Evolutionary conservation across 1,140 invertebrate genomes (phyloP), one percentile per base, ranked within the genome.

Genomic region (Stegodyphus dumicola): DNA sequence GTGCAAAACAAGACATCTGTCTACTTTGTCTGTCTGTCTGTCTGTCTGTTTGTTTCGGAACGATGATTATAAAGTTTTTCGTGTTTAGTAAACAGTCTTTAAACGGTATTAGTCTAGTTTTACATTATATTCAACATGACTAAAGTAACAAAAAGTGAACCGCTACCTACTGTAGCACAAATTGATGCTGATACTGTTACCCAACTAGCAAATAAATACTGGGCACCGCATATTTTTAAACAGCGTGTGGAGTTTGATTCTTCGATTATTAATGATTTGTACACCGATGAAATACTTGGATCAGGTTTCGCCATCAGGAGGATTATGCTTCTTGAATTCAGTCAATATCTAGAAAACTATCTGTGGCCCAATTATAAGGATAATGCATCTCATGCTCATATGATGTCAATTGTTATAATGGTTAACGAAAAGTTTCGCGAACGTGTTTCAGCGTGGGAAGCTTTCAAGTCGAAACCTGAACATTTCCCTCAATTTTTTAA

Each of bases 361-460:
- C 90, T 99, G 15, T 99, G 98, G 98, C 97, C 97, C n/a, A 95
- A 99, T 91, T 99, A 77, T 49, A 53, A 90, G 11, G 91, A 93
- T 67, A 81, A 74, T 7, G 92, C 92, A 73, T 93, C 94, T 0
- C 92, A 94, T 87, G 93, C 94, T 5, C 96, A 99, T 90, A 93
- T 98, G 86, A 94, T 99, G 93, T 98, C 97, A 0, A 98, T 99
- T 87, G 95, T 98, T 54, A 94, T 96, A 0, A 98, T 99, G 95
- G 94, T 99, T 11, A 99, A 99, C 93, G 98, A 99, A 89, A 99
- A 99, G 90, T 98, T 99, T 89, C 92, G 98, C 15, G 98, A 99
- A 92, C 92, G 98, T 88, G 96, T 99, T 13, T 95, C 95, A 86
- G 96, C 97, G n/a, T 99, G 98, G 98, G 94, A 95, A 93, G 93